These are phyloP conservation scores for Acanthurus leucopareius DNA, from an alignment of 2,797 vertebrate species.

Conservation along the genomic window DNA sequence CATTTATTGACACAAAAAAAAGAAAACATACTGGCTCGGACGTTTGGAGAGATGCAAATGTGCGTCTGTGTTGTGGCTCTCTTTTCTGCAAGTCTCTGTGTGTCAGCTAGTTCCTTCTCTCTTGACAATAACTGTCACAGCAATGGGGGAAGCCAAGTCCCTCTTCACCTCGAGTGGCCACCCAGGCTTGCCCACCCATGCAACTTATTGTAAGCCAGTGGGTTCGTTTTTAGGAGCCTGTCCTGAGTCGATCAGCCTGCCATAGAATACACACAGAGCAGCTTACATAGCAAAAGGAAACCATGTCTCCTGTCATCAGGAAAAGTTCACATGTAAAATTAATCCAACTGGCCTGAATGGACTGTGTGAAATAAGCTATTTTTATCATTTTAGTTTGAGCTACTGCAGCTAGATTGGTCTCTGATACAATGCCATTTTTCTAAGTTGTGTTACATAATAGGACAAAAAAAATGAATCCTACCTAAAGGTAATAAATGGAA, in stretches of 20 bases:
- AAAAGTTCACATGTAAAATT: constrained; percentile 11
- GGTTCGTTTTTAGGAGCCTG: not conserved
- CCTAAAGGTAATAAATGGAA: not conserved
- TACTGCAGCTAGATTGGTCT: not conserved
- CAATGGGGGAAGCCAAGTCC: not conserved
- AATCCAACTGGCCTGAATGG: not conserved
- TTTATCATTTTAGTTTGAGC: not conserved
- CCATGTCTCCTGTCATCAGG: not conserved
- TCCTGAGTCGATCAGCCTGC: not conserved
- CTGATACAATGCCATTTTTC: not conserved
- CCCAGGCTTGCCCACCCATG: constrained; percentile 1
- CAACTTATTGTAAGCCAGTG: constrained; percentile 6
- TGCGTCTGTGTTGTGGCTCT: constrained; percentile 13
- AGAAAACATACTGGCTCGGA: constrained; percentile 26
- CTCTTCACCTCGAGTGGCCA: constrained; percentile 5
- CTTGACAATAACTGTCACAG: not conserved
- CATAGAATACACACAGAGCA: constrained; percentile 17
- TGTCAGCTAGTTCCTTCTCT: constrained; percentile 12
- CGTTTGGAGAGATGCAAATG: not conserved
- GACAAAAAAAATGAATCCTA: no score
- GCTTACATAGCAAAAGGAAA: constrained; percentile 21
- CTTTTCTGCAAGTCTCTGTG: constrained; percentile 4
- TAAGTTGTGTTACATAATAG: not conserved
- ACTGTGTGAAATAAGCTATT: not conserved
- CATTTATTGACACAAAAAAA: constrained; percentile 26